These are phyloP conservation scores for Pseudomyrmex cubaensis DNA, from an alignment of 1,140 invertebrate genomes.

Conservation along the genomic window DNA sequence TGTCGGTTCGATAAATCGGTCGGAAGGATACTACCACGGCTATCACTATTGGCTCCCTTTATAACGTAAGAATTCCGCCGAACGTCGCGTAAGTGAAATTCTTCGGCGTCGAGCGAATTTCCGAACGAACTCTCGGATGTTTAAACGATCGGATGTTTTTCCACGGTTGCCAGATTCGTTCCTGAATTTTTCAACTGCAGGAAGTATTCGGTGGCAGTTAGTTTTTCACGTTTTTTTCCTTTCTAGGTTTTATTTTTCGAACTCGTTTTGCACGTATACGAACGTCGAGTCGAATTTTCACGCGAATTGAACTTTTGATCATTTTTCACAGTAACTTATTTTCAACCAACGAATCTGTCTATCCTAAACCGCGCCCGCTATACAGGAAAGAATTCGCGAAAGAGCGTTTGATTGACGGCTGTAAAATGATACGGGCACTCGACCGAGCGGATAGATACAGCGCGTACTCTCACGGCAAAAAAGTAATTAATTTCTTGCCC, in stretches of 20 bases:
- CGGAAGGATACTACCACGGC: conserved; percentile 52
- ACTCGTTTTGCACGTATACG: too few species aligned
- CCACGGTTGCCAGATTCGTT: background rate
- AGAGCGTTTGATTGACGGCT: conserved; percentile 58
- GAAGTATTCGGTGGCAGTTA: background rate
- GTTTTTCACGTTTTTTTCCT: background rate
- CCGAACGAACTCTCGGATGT: background rate
- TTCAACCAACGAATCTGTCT: conserved; percentile 10
- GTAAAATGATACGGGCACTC: conserved; percentile 54
- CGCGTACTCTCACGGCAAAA: conserved; percentile 34
- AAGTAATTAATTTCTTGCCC: conserved; percentile 71
- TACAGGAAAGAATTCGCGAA: conserved; percentile 2
- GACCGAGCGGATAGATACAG: background rate
- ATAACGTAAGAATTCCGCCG: conserved; percentile 31
- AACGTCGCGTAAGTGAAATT: conserved; percentile 53
- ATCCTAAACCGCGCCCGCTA: background rate
- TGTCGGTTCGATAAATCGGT: conserved; percentile 58
- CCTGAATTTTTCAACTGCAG: conserved; percentile 20
- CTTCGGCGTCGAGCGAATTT: conserved; percentile 5
- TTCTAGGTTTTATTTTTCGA: background rate
- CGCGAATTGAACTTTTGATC: background rate
- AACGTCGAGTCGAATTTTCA: background rate
- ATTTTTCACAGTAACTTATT: conserved; percentile 24
- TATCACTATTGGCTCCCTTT: conserved; percentile 58
- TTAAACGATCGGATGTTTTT: background rate